Base-by-base conservation (phyloP, 92 coral and sea anemone genomes). In the Umimayanthus chanpuru region DNA sequence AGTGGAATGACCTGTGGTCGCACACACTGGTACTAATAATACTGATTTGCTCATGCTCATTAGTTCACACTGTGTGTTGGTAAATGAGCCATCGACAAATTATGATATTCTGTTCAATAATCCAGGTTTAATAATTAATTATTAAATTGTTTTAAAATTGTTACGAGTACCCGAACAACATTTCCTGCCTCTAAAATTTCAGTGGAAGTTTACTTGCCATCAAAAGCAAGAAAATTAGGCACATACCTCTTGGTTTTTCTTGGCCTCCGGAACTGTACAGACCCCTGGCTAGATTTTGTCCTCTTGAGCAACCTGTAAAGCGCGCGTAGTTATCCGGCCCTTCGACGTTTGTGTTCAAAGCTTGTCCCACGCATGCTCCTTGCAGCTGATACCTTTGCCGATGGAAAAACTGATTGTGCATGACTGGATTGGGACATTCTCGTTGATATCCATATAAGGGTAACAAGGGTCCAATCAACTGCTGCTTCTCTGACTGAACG, bases 361-460 rank as follows among this genome's bases (percentile, higher is more conserved):
- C 3, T 68, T 70, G 58, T 41, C 26, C 76, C 28, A 68, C n/a
- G 41, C 67, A 20, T 41, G 30, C 32, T 67, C n/a, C 76, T 26
- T 82, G 86, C 25, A 41, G 38, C n/a, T 40, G 85, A 30, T 38
- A 12, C 50, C 41, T 39, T 36, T 40, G 47, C 44, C 28, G 65
- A 67, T 25, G 39, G 39, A 25, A 30, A 66, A 40, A 26, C 49
- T 73, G 25, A 68, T 12, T 82, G 58, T 5, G 18, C 25, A 43
- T 21, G 29, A n/a, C 15, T 53, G 66, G 26, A 21, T 21, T 36
- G 40, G 85, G 18, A 61, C 21, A 47, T 16, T 67, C 86, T 40
- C 38, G 38, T 43, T 68, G 86, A 41, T 41, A 40, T 28, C 77
- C 86, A 55, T 38, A 36, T 32, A 28, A 32, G 9, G 86, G 76